Evolutionary conservation across 2,888 invertebrate species (phyloP), one percentile per base, ranked within the genome.

Genomic region (Tribolium freemani): DNA sequence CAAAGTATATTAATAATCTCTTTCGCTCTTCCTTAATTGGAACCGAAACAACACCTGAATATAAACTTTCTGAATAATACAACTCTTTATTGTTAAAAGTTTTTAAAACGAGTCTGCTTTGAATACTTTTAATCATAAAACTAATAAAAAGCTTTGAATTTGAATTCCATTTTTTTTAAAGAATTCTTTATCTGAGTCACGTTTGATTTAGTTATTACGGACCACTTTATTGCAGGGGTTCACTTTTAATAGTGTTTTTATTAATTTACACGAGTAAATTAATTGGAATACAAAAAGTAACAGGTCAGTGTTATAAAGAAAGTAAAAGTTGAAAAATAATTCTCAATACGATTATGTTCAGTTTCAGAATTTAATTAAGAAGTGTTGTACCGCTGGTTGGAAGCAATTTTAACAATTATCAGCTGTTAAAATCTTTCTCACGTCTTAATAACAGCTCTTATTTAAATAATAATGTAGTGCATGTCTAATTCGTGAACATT

Each of bases 381-480:
- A 26, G 26, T 26, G 26, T 26, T 26, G 5, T 26, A 26, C 26
- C 16, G 16, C 16, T 1, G 16, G 26, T 26, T 53, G n/a, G 26
- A 10, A 26, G 53, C 8, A 3, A 3, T 10, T 10, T 30, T 9
- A 26, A 26, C 5, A 38, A 26, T 53, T 26, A 53, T 53, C 53
- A 26, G 20, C 26, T 26, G 10, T 26, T 53, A 53, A 53, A 53
- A 26, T 26, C 26, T 53, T 53, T 53, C 53, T 20, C 51, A 51
- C 51, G 38, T 8, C 3, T 38, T 38, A 38, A 50, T 50, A 50
- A 50, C 16, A 20, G 50, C 16, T n/a, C 6, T 48, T 48, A 48
- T 48, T 48, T 48, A 48, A 48, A 50, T 50, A 11, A 16, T 50
- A 50, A 50, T 20, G 13, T 50, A 50, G 50, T 50, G 50, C 16